Percentiles rank a stretch among this genome's conserved stretches.
These are phyloP conservation scores for Protobothrops flavoviridis DNA, from an alignment of 2,113 vertebrate species.

Conservation along the genomic window DNA sequence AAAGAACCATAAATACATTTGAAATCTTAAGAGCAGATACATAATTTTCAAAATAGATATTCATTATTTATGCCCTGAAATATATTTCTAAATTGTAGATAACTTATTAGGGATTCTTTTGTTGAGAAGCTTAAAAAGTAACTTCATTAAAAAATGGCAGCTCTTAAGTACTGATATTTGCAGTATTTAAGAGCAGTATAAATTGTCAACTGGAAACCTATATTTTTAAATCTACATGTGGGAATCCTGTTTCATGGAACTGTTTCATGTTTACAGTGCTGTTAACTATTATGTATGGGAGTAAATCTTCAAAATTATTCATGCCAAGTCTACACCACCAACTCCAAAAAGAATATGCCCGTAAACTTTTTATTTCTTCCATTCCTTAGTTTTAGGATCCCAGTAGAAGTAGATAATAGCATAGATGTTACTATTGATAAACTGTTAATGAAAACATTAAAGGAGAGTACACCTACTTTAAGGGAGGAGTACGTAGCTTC, in stretches of 20 bases:
- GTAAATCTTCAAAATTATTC: not conserved
- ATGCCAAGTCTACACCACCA: not conserved
- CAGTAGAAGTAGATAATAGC: too few species aligned
- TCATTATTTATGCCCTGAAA: not conserved
- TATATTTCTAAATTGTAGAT: not conserved
- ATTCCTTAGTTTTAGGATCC: not conserved
- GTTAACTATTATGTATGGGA: not conserved
- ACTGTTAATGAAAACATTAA: not conserved
- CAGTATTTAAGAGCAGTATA: not conserved
- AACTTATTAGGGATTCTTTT: not conserved
- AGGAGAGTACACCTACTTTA: not conserved
- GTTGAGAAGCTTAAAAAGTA: not conserved
- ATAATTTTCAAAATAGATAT: not conserved
- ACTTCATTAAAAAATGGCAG: not conserved
- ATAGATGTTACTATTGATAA: not conserved
- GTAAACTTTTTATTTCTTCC: not conserved
- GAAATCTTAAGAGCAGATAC: not conserved
- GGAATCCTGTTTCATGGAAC: not conserved
- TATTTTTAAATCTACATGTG: not conserved
- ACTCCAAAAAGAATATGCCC: not conserved
- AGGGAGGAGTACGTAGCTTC: not conserved
- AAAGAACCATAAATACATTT: not conserved
- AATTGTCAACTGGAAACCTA: not conserved
- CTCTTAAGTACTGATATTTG: not conserved
- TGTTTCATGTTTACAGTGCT: not conserved